These are phyloP conservation scores for Rhynchomys soricoides DNA, from an alignment of 2,113 vertebrate species.

Conservation along the genomic window DNA sequence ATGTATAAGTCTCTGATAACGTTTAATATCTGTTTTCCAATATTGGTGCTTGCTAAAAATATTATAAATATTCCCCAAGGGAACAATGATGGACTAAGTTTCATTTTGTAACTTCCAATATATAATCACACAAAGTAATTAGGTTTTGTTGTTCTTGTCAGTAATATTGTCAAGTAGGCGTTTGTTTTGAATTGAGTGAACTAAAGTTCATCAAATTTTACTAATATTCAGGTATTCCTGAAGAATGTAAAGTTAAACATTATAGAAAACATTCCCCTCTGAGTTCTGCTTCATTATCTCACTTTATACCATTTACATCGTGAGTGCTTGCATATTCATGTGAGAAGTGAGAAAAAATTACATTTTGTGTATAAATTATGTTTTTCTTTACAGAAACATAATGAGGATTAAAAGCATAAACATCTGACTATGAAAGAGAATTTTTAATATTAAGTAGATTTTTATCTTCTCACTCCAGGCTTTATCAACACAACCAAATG, in stretches of 20 bases:
- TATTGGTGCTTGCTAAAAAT: not conserved
- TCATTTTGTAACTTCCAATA: not conserved
- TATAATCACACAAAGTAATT: not conserved
- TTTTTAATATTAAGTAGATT: slow-evolving; percentile 80
- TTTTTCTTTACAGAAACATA: slow-evolving; percentile 58
- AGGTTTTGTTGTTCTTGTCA: not conserved
- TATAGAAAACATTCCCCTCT: not conserved
- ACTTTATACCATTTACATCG: not conserved
- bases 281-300: not conserved
- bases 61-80: not conserved
- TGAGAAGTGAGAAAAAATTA: not conserved
- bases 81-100: not conserved
- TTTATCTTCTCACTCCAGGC: slow-evolving; percentile 80
- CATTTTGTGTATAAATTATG: not conserved
- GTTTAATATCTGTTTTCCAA: not conserved
- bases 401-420: slow-evolving; percentile 69
- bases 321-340: not conserved
- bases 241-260: not conserved
- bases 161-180: not conserved
- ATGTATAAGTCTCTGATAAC: not conserved
- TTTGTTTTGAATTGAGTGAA: not conserved
- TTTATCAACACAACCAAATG: slow-evolving; percentile 82
- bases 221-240: not conserved
- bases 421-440: slow-evolving; percentile 55
- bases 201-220: not conserved